These are phyloP conservation scores for Procavia capensis DNA, from an alignment of 2,113 vertebrate species.

Conservation along the genomic window DNA sequence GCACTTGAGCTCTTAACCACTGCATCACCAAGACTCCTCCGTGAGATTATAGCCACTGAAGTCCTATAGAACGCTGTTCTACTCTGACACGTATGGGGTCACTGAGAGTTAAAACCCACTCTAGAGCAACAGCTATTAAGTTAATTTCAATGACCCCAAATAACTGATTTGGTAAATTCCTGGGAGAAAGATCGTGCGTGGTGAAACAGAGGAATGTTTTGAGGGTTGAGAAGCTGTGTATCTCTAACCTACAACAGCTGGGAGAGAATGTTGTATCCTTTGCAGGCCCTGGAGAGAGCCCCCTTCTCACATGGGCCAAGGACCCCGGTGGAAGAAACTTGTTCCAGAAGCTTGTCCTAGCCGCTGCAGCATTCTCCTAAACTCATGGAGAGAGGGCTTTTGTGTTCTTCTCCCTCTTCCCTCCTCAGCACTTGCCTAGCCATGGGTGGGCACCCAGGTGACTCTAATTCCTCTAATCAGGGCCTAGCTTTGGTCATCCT, in stretches of 20 bases:
- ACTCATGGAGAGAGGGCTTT: accelerated
- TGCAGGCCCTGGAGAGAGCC: too few species aligned
- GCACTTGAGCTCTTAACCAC: too few species aligned
- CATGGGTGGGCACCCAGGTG: not conserved
- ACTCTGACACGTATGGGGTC: not conserved
- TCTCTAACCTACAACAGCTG: not conserved
- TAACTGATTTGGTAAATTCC: not conserved
- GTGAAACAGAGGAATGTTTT: not conserved
- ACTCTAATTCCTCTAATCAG: not conserved
- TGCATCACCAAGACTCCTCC: too few species aligned
- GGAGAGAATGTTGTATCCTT: not conserved
- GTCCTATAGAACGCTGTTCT: not conserved
- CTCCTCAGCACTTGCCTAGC: not conserved
- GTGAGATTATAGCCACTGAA: not conserved
- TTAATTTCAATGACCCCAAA: not conserved
- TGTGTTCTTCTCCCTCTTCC: not conserved
- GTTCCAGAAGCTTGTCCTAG: not conserved
- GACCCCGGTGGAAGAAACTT: not conserved
- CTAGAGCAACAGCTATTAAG: accelerated
- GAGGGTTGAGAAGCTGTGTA: not conserved
- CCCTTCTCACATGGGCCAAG: not conserved
- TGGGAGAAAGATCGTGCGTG: accelerated
- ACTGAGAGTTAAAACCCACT: not conserved
- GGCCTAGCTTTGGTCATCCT: not conserved
- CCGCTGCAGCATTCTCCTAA: not conserved